These are phyloP conservation scores for Epinotia brunnichana DNA, from an alignment of 2,888 invertebrate genomes.

Conservation along the genomic window DNA sequence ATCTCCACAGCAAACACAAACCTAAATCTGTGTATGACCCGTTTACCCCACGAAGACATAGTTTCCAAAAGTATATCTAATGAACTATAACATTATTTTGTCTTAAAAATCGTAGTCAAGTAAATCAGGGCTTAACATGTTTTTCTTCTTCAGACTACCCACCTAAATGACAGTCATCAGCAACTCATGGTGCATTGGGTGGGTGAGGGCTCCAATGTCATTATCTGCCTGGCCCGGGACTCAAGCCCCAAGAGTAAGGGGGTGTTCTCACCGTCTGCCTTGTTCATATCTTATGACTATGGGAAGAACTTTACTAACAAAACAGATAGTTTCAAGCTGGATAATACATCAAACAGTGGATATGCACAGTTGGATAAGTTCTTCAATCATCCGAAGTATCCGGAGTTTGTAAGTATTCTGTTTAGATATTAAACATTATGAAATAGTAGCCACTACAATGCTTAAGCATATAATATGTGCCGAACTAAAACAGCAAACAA, in stretches of 20 bases:
- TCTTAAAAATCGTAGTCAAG: neutral
- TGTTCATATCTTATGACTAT: constrained; percentile 94
- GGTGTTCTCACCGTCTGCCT: constrained; percentile 88
- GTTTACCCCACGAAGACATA: too few species aligned
- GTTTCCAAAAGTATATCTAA: too few species aligned
- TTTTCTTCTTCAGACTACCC: constrained; percentile 85
- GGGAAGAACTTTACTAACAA: constrained; percentile 91
- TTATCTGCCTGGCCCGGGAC: constrained; percentile 93
- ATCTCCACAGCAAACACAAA: too few species aligned
- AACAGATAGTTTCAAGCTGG: constrained; percentile 86
- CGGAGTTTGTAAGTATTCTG: constrained; percentile 88
- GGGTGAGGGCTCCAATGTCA: constrained; percentile 92
- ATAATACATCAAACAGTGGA: constrained; percentile 76
- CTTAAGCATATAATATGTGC: neutral
- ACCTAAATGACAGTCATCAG: constrained; percentile 93
- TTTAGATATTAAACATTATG: neutral
- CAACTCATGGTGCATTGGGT: constrained; percentile 97
- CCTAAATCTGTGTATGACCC: too few species aligned
- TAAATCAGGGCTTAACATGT: neutral
- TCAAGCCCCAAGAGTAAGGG: constrained; percentile 82
- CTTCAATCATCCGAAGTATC: constrained; percentile 91
- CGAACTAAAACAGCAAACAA: neutral
- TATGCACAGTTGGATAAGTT: constrained; percentile 92
- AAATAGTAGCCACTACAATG: neutral
- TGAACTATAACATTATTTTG: too few species aligned